Conservation (phyloP, 1,140 invertebrate genomes). For the Atta cephalotes region DNA sequence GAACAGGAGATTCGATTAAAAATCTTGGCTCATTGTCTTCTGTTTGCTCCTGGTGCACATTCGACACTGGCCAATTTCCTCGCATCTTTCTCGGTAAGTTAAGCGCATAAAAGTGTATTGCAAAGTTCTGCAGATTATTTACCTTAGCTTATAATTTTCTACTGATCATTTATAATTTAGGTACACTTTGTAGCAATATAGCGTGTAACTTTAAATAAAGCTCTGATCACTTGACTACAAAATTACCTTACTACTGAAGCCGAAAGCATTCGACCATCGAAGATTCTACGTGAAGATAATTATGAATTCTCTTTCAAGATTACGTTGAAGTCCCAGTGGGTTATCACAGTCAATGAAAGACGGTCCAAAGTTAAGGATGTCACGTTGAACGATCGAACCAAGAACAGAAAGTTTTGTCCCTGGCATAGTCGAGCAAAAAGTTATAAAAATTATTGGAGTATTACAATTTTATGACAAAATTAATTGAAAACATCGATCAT, state of each 20-base stretch:
- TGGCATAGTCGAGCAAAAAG: background rate
- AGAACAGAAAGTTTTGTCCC: constrained; percentile 77
- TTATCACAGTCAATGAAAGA: constrained; percentile 76
- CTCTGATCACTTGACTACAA: constrained; percentile 40
- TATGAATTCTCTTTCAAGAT: constrained; percentile 79
- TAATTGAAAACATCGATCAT: background rate
- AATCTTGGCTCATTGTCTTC: constrained; percentile 83
- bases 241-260: constrained; percentile 34
- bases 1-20: constrained; percentile 84
- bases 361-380: constrained; percentile 69
- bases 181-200: background rate
- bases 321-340: constrained; percentile 69
- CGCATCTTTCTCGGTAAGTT: constrained; percentile 49
- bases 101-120: constrained; percentile 4
- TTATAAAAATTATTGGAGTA: constrained; percentile 4
- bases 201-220: constrained; percentile 3
- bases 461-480: background rate
- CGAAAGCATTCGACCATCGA: constrained; percentile 56
- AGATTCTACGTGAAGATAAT: constrained; percentile 72
- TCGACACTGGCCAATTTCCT: constrained; percentile 80
- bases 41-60: constrained; percentile 82
- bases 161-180: constrained; percentile 18
- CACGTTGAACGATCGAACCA: constrained; percentile 50
- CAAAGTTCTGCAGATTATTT: constrained; percentile 3
- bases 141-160: background rate